Evolutionary conservation across 1,140 invertebrate genomes (phyloP), one percentile per base, ranked within the genome.

Genomic region (Leucophenga varia): DNA sequence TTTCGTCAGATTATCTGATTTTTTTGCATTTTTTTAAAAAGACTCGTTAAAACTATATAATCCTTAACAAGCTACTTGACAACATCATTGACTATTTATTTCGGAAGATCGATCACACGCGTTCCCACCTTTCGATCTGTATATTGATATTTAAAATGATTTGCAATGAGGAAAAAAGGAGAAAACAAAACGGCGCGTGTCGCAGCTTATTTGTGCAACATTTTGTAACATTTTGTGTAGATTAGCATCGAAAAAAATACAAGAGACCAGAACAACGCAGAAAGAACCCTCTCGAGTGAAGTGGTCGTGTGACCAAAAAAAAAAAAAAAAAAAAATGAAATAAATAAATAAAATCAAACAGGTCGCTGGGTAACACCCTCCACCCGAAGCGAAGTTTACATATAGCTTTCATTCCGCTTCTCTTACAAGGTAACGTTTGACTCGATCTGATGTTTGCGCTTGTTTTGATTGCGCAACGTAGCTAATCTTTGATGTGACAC

Each of bases 161-260:
- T n/a, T n/a, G n/a, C n/a, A n/a, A n/a, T n/a, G n/a, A n/a, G 22
- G 22, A 5, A 25, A 10, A 10, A 5, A 25, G 22, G 22, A 5
- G n/a, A n/a, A n/a, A n/a, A n/a, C n/a, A n/a, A 25, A 63, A 59
- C 63, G 57, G 56, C 65, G 65, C 65, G 65, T 70, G 65, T 36
- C 59, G 54, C 52, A 60, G 61, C 67, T 70, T 70, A 70, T 71
- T 70, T 70, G 65, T 70, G 67, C 57, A 70, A 70, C 65, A 67
- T 70, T 70, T 70, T 70, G 65, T 70, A 70, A 60, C 65, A 65
- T 70, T 70, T 70, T 53, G 61, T 57, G 51, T 55, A 67, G 65
- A 70, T 70, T 70, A 70, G 65, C 65, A 70, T 70, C 65, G 65
- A 52, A 67, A 65, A 70, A 64, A 61, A 48, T 39, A 28, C 7